phyloP scores from a whole-genome alignment of 2,888 invertebrate genomes.

The Hedychridium roseum region DNA sequence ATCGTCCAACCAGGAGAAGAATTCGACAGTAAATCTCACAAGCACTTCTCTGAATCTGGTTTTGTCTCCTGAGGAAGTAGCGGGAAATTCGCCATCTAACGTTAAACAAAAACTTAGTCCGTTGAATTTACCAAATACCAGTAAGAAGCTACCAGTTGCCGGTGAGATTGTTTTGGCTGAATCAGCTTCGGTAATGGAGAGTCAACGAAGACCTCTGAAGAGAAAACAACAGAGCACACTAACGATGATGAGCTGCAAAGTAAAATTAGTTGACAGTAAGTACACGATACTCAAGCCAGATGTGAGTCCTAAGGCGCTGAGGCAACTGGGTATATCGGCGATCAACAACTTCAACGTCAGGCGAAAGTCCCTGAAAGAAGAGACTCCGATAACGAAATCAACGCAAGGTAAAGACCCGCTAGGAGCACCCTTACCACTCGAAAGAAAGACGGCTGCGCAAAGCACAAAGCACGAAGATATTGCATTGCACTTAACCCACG shows the following conservation, averaged over 20 bases:
- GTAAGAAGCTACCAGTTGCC: not conserved
- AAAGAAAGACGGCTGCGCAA: too few relatives aligned
- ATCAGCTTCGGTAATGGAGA: too few relatives aligned
- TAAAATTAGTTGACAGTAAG: constrained; percentile 50
- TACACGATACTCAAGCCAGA: constrained; percentile 41
- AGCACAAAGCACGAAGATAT: too few relatives aligned
- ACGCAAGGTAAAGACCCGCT: too few relatives aligned
- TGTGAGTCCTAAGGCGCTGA: constrained; percentile 30
- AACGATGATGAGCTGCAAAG: constrained; percentile 52
- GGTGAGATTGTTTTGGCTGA: not conserved
- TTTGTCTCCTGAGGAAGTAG: constrained; percentile 13
- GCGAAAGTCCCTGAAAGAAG: too few relatives aligned
- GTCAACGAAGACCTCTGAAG: too few relatives aligned
- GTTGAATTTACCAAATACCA: constrained; percentile 7
- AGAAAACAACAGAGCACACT: constrained; percentile 18
- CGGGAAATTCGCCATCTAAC: constrained; percentile 1
- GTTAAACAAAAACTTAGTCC: constrained; percentile 4
- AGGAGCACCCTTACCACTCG: too few relatives aligned
- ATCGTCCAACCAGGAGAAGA: constrained; percentile 20
- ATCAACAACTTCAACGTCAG: constrained; percentile 36
- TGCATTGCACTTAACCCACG: too few relatives aligned
- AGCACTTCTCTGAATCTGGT: constrained; percentile 1
- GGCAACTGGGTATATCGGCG: constrained; percentile 41
- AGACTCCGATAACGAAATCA: too few relatives aligned
- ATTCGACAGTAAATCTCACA: not conserved